Percentiles rank a stretch among this genome's conserved stretches.
phyloP scores from a whole-genome alignment of 2,113 vertebrate species.

The Sminthopsis crassicaudata region DNA sequence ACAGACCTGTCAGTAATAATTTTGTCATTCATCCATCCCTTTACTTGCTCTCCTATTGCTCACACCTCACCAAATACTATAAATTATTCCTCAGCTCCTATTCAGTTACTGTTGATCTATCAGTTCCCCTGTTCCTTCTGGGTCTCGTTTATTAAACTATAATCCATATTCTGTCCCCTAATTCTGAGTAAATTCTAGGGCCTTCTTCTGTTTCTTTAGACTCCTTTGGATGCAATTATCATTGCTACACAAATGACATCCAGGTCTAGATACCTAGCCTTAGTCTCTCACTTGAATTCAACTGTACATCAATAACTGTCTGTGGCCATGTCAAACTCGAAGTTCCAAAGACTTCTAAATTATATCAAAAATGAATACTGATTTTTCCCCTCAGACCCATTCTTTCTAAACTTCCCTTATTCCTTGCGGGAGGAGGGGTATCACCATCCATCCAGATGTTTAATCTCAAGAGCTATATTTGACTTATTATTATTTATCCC shows the following conservation, averaged over 20 bases:
- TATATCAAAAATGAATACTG: background rate
- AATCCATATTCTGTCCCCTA: background rate
- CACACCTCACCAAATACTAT: background rate
- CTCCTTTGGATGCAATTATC: background rate
- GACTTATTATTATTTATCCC: background rate
- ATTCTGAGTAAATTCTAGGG: background rate
- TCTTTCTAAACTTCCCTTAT: background rate
- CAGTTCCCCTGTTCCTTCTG: background rate
- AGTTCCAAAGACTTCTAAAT: background rate
- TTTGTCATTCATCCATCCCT: background rate
- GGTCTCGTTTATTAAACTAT: background rate
- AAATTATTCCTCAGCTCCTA: background rate
- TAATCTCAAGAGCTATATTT: background rate
- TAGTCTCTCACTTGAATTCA: background rate
- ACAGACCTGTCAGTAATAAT: background rate
- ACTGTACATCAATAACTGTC: background rate
- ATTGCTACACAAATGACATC: background rate
- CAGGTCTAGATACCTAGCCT: background rate
- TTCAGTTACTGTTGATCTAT: background rate
- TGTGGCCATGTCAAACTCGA: background rate
- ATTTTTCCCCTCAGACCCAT: background rate
- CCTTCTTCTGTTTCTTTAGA: background rate
- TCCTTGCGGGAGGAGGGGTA: background rate
- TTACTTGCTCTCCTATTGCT: background rate
- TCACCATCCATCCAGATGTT: background rate